A percentile compares a stretch with the other conserved stretches of the same genome.
Evolutionary conservation across 2,888 invertebrate species (phyloP).

Genomic region (Hirtodrosophila duncani): DNA sequence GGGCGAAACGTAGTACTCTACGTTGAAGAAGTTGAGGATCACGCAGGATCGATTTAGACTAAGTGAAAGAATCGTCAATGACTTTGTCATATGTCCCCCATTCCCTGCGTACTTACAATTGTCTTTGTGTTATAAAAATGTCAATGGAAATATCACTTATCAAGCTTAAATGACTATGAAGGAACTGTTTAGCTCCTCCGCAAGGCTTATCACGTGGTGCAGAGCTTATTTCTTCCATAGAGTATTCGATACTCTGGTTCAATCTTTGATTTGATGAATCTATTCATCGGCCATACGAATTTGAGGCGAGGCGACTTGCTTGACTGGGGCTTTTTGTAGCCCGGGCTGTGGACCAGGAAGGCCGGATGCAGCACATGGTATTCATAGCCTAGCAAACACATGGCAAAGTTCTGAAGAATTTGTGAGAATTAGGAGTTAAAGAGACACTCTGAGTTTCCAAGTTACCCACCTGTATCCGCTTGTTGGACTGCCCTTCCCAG

Average conservation of each 20-base stretch:
- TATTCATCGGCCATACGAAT: constrained; percentile 79
- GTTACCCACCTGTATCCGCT: constrained; percentile 68
- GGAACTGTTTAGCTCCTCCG: neutral
- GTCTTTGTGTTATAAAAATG: too few species aligned
- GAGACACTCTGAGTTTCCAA: too few species aligned
- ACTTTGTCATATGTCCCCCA: too few species aligned
- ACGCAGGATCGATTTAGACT: too few species aligned
- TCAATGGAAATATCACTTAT: constrained; percentile 27
- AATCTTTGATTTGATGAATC: constrained; percentile 83
- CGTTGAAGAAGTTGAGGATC: too few species aligned
- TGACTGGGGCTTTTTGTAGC: constrained; percentile 83
- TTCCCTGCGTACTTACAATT: too few species aligned
- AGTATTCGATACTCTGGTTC: constrained; percentile 88
- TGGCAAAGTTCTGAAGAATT: constrained; percentile 86
- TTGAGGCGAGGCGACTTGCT: constrained; percentile 83
- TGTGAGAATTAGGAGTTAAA: too few species aligned
- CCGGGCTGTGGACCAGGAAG: constrained; percentile 92
- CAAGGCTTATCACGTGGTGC: constrained; percentile 67
- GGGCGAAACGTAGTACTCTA: too few species aligned
- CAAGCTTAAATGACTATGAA: constrained; percentile 3
- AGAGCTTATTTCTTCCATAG: constrained; percentile 86
- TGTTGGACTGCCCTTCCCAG: constrained; percentile 89
- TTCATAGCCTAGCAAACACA: constrained; percentile 92
- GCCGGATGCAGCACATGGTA: constrained; percentile 93
- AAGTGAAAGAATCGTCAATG: too few species aligned